Base-by-base conservation (phyloP, 1,140 invertebrate genomes). In the Drosophila quadrilineata region DNA sequence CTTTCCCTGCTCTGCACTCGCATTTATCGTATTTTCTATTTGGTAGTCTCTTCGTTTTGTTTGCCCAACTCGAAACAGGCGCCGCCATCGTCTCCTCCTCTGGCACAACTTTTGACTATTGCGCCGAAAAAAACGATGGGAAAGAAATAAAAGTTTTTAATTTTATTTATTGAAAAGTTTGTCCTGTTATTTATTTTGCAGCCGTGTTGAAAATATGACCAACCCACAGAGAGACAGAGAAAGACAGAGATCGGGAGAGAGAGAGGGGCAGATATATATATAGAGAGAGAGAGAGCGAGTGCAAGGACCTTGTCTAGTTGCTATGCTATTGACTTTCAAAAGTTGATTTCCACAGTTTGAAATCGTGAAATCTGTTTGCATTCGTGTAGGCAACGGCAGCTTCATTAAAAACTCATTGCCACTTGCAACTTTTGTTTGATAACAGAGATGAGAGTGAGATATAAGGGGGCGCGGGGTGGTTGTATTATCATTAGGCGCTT, bases 101-200 rank as follows among this genome's bases (percentile, higher is more conserved):
- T 80, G 69, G 73, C 72, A 71, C 65, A 84, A 84, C 73, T 84
- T 84, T 85, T 77, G 77, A 84, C 77, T 69, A 54, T 69, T 36
- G 60, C 66, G 43, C 33, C 12, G 12, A 35, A 36, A 19, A 24
- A 14, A 54, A 35, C 43, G 10, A 19, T 35, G 24, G 8, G 48
- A 36, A 24, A 43, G 33, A 12, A 48, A 19, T 46, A 31, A 57
- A 84, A 84, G 79, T 85, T 84, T 85, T 84, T 85, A 84, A 84
- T 84, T 84, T 84, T 84, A 84, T 84, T 84, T 84, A 84, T 84
- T 84, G 79, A 85, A 84, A 84, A 84, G 74, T 84, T 84, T 82
- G 77, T 84, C 69, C 73, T 84, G 77, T 82, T 82, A 84, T 82
- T 82, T 85, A 84, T 82, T 71, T 85, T 49, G 62, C 60, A 85